phyloP scores from a whole-genome alignment of 2,888 invertebrate genomes.

The Amorpha juglandis region DNA sequence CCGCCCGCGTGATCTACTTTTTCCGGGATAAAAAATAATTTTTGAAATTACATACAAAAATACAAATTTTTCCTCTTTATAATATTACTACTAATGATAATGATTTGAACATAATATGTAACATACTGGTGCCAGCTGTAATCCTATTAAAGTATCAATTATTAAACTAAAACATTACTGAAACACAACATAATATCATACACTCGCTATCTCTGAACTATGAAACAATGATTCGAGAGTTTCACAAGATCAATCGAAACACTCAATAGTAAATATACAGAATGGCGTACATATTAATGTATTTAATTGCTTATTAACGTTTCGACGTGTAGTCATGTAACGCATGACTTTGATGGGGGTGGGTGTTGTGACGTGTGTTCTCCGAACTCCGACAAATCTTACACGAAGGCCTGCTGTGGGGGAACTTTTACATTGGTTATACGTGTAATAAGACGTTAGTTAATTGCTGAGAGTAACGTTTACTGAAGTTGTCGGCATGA shows the following conservation, averaged over 20 bases:
- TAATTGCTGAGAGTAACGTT: background rate
- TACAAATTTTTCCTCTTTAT: too few relatives aligned
- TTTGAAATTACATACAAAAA: too few relatives aligned
- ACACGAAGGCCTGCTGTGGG: slow-evolving; percentile 38
- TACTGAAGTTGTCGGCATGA: too few relatives aligned
- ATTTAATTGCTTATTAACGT: slow-evolving; percentile 81
- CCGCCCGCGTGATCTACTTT: too few relatives aligned
- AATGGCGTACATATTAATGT: slow-evolving; percentile 77
- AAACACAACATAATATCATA: slow-evolving; percentile 57
- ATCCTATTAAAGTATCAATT: slow-evolving; percentile 56
- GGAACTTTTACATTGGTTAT: slow-evolving; percentile 17
- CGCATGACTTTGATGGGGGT: slow-evolving; percentile 64
- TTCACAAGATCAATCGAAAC: slow-evolving; percentile 71
- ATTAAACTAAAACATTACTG: slow-evolving; percentile 47
- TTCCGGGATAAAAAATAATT: too few relatives aligned
- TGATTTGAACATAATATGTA: too few relatives aligned
- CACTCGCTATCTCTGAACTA: slow-evolving; percentile 59
- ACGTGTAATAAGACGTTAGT: slow-evolving; percentile 9
- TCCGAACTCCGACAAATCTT: slow-evolving; percentile 44
- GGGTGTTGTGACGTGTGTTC: slow-evolving; percentile 43
- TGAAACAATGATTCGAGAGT: slow-evolving; percentile 71
- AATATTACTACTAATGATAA: too few relatives aligned
- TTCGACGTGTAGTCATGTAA: slow-evolving; percentile 60
- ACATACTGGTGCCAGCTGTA: slow-evolving; percentile 31
- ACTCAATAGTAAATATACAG: slow-evolving; percentile 71